Evolutionary conservation across 2,888 invertebrate species (phyloP), one percentile per base, ranked within the genome.

Genomic region (Drosophila paranaensis): DNA sequence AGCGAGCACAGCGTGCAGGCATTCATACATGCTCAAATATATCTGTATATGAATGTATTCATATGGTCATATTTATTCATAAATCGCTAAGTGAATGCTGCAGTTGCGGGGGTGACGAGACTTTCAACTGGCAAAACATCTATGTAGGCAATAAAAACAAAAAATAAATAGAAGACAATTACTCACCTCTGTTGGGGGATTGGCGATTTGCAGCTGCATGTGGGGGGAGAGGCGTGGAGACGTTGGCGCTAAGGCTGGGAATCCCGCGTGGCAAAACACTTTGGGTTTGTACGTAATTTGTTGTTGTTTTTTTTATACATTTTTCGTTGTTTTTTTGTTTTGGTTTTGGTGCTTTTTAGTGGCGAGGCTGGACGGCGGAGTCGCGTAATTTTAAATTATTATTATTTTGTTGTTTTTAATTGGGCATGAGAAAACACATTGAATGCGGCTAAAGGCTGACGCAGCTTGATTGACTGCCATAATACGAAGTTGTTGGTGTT

Each of bases 391-490:
- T 67, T 55, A 63, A 46, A 61, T 46, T 62, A 8, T 6, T 42
- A 20, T 43, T 10, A n/a, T 48, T 48, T 48, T 48, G 48, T 48
- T 48, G n/a, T n/a, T 73, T 25, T 57, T 67, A 53, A 62, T 60
- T 58, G 61, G 76, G 68, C 64, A 54, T 62, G 77, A 72, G 46
- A 37, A 69, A 70, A 64, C 79, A 77, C 81, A 73, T 80, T 81
- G 79, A 80, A 58, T 71, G 70, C 42, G 76, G 48, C 30, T 42
- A 58, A 79, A 57, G 53, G 60, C 63, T 62, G 51, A 55, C 51
- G 79, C 89, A 89, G 90, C 61, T 56, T 88, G 89, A 89, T 90
- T 87, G 51, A 89, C 63, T 90, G 89, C 70, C 86, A 89, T 89
- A 89, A 89, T 89, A 90, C 88, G 90, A 90, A 90, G 89, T 77